phyloP scores from a whole-genome alignment of 2,888 invertebrate species.

The Homarus gammarus region DNA sequence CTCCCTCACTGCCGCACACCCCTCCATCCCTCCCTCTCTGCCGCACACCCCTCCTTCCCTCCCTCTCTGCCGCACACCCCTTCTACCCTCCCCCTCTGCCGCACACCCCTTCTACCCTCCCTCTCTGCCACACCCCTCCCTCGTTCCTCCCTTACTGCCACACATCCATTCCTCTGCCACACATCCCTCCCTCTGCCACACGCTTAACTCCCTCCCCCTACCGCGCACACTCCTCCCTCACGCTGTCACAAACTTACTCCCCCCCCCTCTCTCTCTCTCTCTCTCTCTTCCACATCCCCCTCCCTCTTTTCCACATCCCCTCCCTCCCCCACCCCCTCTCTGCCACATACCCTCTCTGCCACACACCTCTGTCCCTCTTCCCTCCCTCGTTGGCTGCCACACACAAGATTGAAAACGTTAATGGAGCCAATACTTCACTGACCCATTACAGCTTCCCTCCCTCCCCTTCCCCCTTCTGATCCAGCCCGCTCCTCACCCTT shows the following conservation, averaged over 20 bases:
- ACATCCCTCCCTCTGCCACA: too few relatives aligned
- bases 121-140: too few relatives aligned
- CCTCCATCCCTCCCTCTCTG: neutral
- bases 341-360: neutral
- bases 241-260: neutral
- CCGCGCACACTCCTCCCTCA: too few relatives aligned
- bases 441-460: neutral
- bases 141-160: too few relatives aligned
- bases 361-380: neutral
- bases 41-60: neutral
- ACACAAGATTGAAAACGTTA: constrained; percentile 18
- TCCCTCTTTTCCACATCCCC: neutral
- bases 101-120: neutral
- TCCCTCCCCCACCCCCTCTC: neutral
- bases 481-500: too few relatives aligned
- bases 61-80: neutral
- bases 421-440: constrained; percentile 11
- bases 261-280: neutral
- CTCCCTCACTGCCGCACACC: neutral
- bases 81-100: neutral
- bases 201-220: too few relatives aligned
- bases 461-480: too few relatives aligned
- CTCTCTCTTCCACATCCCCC: neutral
- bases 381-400: neutral
- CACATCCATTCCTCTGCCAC: too few relatives aligned